Evolutionary conservation across 2,888 invertebrate species (phyloP), one percentile per base, ranked within the genome.

Genomic region (Seira musarum): DNA sequence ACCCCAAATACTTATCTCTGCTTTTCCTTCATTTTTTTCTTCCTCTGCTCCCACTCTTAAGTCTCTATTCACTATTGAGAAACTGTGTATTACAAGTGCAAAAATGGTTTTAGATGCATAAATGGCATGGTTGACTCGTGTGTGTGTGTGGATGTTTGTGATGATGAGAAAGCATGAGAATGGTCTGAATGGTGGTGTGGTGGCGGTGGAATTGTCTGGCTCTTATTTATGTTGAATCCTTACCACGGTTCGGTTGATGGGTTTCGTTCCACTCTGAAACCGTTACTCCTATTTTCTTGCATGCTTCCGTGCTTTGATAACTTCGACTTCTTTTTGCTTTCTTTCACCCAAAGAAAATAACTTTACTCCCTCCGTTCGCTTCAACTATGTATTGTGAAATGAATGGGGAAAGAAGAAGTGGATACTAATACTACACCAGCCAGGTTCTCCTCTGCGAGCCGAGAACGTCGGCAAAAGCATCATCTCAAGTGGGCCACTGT

Each of bases 401-500:
- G 40, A 8, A 40, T 40, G 13, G 40, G 40, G 40, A 40, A 40
- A 40, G 13, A 13, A 40, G 13, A 40, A 40, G 40, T 40, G 13
- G 40, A 13, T 40, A 13, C 13, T 40, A 40, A 40, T 40, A 40
- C 40, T 13, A 40, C 40, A 13, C 6, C 40, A 40, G 6, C n/a
- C n/a, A n/a, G n/a, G 40, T 40, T 8, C 40, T 40, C n/a, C n/a
- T n/a, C n/a, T n/a, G n/a, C 40, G 13, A 40, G 13, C 40, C 40
- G 6, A 40, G n/a, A n/a, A 40, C 6, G 40, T 40, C 40, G 40
- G 40, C 40, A 40, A 40, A 40, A 40, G 40, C 6, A 40, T 8
- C 15, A 65, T 66, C 65, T 61, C 72, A 78, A 78, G 72, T 78
- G 72, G 72, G 78, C 72, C 78, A 78, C 72, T 78, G 72, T 72